Conservation (phyloP, 2,797 vertebrate genomes). For the Eutrigla gurnardus region DNA sequence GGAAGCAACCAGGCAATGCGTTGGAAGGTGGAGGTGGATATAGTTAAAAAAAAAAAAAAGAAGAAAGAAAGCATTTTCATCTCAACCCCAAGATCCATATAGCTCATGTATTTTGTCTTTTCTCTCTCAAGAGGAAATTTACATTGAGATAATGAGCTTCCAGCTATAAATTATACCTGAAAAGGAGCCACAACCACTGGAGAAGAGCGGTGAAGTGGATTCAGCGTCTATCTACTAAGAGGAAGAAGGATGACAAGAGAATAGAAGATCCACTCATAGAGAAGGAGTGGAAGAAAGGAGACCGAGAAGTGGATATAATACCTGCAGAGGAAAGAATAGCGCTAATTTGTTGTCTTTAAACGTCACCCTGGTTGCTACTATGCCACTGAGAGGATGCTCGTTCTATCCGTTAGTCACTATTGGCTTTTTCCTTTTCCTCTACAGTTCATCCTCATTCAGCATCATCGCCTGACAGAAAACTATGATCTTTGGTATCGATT, state of each 20-base stretch:
- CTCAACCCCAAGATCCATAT: not conserved
- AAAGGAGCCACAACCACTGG: not conserved
- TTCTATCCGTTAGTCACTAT: slow-evolving; percentile 20
- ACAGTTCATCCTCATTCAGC: slow-evolving; percentile 10
- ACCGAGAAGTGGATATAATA: slow-evolving; percentile 1
- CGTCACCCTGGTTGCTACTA: not conserved
- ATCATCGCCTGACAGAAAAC: slow-evolving; percentile 23
- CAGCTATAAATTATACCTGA: not conserved
- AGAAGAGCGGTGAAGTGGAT: not conserved
- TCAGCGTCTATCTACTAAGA: not conserved
- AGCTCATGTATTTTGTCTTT: not conserved
- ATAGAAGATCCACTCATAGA: slow-evolving; percentile 4
- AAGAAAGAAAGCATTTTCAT: slow-evolving; percentile 14
- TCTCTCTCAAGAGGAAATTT: not conserved
- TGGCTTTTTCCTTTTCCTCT: slow-evolving; percentile 21
- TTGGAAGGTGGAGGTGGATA: not conserved
- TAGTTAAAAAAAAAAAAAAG: slow-evolving; percentile 11
- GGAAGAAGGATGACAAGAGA: not conserved
- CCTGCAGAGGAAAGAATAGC: slow-evolving; percentile 5
- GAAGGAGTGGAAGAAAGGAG: not conserved
- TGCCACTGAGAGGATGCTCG: slow-evolving; percentile 2
- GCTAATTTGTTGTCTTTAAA: slow-evolving; percentile 19
- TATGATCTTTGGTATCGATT: slow-evolving; percentile 14
- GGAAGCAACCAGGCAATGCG: not conserved
- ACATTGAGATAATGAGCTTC: slow-evolving; percentile 3